Percentiles rank a stretch among this genome's conserved stretches.
These are phyloP conservation scores for Nothocercus julius DNA, from an alignment of 2,113 vertebrate species.

Conservation along the genomic window DNA sequence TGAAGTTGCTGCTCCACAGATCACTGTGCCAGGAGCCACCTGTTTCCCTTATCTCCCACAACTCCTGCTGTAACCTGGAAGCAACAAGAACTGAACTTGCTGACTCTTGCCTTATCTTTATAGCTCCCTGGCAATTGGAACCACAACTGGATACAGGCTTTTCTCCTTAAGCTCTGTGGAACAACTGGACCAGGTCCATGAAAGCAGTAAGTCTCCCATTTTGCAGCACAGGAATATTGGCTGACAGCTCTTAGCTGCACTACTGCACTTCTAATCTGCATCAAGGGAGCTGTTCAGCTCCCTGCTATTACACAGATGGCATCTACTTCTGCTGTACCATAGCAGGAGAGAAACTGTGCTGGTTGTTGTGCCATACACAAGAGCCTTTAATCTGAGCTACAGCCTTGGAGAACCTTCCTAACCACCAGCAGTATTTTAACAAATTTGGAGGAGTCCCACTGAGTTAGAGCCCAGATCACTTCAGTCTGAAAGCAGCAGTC, in stretches of 20 bases:
- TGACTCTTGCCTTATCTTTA: conserved; percentile 1
- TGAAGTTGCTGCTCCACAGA: not conserved
- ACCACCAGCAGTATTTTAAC: not conserved
- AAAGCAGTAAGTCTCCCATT: conserved; percentile 86
- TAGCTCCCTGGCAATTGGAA: conserved; percentile 93
- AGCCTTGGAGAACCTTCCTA: not conserved
- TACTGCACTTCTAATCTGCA: not conserved
- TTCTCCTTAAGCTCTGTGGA: conserved; percentile 94
- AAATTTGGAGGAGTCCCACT: not conserved
- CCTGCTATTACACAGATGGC: not conserved
- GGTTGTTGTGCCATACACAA: not conserved
- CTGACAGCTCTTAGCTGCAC: not conserved
- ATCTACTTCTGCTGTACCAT: not conserved
- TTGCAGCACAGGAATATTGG: not conserved
- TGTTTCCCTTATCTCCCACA: not conserved
- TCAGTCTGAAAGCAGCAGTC: not conserved
- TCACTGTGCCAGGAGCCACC: not conserved
- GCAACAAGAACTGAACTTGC: not conserved
- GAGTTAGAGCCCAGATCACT: not conserved
- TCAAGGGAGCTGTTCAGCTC: not conserved
- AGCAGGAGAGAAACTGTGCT: not conserved
- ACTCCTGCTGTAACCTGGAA: not conserved
- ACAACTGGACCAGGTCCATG: conserved; percentile 92
- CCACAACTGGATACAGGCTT: conserved; percentile 89
- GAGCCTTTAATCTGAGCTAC: not conserved